Conservation (phyloP, 2,113 vertebrate genomes). For the Lota lota region DNA sequence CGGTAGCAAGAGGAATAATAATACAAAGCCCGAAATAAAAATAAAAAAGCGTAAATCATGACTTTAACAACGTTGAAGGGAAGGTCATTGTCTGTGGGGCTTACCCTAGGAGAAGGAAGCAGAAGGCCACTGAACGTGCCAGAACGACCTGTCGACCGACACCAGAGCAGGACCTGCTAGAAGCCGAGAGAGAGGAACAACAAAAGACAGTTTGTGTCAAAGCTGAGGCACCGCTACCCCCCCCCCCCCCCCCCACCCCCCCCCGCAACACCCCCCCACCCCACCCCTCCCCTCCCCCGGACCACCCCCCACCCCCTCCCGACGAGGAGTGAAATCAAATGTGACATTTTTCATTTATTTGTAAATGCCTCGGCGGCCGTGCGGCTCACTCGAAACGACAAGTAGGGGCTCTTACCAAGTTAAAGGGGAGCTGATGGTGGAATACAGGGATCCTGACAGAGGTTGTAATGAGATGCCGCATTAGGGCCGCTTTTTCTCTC, state of each 20-base stretch:
- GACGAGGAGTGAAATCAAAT: slow-evolving; percentile 87
- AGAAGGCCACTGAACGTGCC: slow-evolving; percentile 75
- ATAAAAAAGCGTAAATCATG: slow-evolving; percentile 42
- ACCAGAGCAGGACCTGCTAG: slow-evolving; percentile 80
- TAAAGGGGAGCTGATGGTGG: slow-evolving; percentile 81
- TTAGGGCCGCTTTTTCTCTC: slow-evolving; percentile 80
- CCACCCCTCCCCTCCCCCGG: background rate
- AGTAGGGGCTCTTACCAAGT: slow-evolving; percentile 81
- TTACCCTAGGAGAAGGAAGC: slow-evolving; percentile 77
- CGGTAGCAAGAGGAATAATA: slow-evolving; percentile 46
- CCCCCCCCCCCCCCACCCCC: too few species aligned
- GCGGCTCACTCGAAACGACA: slow-evolving; percentile 90
- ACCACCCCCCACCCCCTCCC: slow-evolving; percentile 46
- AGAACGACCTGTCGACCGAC: slow-evolving; percentile 75
- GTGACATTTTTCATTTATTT: slow-evolving; percentile 99
- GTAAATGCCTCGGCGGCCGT: slow-evolving; percentile 94
- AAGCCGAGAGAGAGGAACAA: slow-evolving; percentile 67
- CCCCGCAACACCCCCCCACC: background rate
- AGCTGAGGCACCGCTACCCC: slow-evolving; percentile 77
- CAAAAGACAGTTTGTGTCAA: slow-evolving; percentile 92
- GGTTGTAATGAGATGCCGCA: slow-evolving; percentile 94
- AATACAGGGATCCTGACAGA: slow-evolving; percentile 91
- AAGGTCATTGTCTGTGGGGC: slow-evolving; percentile 75
- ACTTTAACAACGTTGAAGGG: slow-evolving; percentile 71
- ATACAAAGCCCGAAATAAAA: slow-evolving; percentile 26